These are phyloP conservation scores for Hippocampus comes DNA, from an alignment of 2,113 vertebrate species.

Conservation along the genomic window DNA sequence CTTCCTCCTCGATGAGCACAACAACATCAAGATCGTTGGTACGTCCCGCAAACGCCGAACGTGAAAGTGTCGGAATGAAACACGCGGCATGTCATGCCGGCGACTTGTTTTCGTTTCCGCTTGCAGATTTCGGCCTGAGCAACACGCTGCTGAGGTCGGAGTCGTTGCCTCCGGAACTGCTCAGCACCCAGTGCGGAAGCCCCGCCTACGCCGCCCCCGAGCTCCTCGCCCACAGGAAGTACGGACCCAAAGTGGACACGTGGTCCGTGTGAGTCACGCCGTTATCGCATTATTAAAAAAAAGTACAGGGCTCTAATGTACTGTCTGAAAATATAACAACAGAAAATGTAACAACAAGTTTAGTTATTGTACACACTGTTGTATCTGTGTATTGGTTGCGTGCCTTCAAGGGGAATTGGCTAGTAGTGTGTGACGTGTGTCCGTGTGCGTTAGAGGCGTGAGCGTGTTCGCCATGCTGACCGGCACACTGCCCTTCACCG, in stretches of 20 bases:
- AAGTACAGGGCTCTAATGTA: no score
- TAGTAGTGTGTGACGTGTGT: conserved; percentile 15
- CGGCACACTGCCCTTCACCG: conserved; percentile 74
- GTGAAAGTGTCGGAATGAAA: background rate
- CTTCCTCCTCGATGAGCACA: conserved; percentile 83
- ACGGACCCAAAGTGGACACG: conserved; percentile 82
- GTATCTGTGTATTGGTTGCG: background rate
- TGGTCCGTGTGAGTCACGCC: conserved; percentile 80
- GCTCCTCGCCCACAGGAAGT: conserved; percentile 82
- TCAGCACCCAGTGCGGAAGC: conserved; percentile 81
- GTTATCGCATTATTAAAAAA: background rate
- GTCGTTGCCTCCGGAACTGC: conserved; percentile 76
- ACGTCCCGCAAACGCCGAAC: conserved; percentile 22
- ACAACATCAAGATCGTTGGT: conserved; percentile 86
- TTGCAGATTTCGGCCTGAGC: conserved; percentile 81
- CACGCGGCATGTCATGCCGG: background rate
- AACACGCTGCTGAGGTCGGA: conserved; percentile 76
- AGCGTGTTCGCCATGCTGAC: conserved; percentile 83
- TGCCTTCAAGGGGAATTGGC: background rate
- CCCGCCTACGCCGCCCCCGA: conserved; percentile 81
- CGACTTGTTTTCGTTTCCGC: conserved; percentile 16
- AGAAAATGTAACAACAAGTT: no score
- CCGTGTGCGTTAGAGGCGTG: conserved; percentile 69
- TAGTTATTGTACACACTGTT: no score
- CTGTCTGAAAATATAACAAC: no score